Conservation (phyloP, 1,140 invertebrate genomes). For the Sipha flava region DNA sequence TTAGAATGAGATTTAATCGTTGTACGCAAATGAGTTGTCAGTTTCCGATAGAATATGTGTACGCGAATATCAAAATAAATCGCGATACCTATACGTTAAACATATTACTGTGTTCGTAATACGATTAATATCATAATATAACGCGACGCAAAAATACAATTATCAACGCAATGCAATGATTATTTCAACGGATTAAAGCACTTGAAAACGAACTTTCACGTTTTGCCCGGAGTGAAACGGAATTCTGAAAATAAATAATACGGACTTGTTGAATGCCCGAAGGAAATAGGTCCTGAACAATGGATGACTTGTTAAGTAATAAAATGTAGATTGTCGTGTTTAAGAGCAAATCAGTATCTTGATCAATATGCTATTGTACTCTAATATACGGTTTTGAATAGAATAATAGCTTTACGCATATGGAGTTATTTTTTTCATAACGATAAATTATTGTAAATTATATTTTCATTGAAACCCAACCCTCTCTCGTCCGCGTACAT, state of each 20-base stretch:
- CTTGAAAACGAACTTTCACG: neutral
- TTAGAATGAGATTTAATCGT: too few species aligned
- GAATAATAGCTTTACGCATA: neutral
- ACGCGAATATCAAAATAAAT: too few species aligned
- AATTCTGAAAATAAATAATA: neutral
- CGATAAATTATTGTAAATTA: neutral
- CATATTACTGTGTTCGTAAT: too few species aligned
- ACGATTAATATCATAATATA: too few species aligned
- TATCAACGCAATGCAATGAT: too few species aligned
- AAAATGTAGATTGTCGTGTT: conserved; percentile 9
- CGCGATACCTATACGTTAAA: too few species aligned
- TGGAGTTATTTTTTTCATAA: neutral
- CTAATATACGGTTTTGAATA: neutral
- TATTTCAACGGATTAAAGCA: neutral
- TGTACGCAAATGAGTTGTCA: too few species aligned
- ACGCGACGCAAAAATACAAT: too few species aligned
- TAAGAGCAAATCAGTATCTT: neutral
- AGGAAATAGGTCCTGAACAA: conserved; percentile 8
- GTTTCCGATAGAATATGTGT: too few species aligned
- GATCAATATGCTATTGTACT: conserved; percentile 1
- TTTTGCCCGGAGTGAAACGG: neutral
- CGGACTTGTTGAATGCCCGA: neutral
- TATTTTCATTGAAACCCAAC: neutral
- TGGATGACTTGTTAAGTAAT: conserved; percentile 9
- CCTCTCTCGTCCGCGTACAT: too few species aligned